phyloP scores from a whole-genome alignment of 2,888 invertebrate genomes.

The Drosophila subsilvestris region DNA sequence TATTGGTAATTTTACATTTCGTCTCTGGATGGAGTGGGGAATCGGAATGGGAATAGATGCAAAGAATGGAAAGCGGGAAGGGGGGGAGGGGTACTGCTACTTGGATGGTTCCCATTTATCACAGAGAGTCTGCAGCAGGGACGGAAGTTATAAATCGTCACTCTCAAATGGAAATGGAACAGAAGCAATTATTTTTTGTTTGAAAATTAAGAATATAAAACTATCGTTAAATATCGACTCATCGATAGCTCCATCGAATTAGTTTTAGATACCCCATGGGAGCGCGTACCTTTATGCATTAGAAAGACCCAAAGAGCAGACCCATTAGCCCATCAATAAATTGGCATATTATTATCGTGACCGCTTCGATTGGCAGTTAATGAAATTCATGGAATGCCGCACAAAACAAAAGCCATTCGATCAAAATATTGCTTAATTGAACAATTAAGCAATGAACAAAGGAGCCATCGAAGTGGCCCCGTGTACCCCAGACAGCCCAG shows the following conservation, averaged over 20 bases:
- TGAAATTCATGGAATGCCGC: conserved; percentile 54
- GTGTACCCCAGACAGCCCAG: no score
- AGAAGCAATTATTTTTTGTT: background rate
- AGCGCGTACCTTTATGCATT: no score
- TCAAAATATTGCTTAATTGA: conserved; percentile 76
- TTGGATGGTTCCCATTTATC: conserved; percentile 38
- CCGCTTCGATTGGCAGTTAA: conserved; percentile 42
- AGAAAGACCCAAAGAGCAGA: background rate
- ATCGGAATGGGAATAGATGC: background rate
- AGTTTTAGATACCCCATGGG: no score
- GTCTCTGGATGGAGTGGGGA: conserved; percentile 19
- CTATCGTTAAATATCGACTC: no score
- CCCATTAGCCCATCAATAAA: conserved; percentile 10
- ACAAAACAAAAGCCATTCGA: conserved; percentile 50
- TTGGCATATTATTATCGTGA: conserved; percentile 36
- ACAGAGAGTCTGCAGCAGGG: conserved; percentile 13
- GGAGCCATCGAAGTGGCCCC: conserved; percentile 8
- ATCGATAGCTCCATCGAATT: no score
- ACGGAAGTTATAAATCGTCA: conserved; percentile 21
- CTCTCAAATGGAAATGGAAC: conserved; percentile 4
- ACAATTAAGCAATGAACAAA: conserved; percentile 74
- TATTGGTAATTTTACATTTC: conserved; percentile 80
- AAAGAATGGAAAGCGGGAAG: conserved; percentile 18
- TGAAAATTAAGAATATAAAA: conserved; percentile 20
- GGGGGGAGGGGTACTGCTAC: conserved; percentile 9